Conservation (phyloP, 2,113 vertebrate species). For the Synchiropus splendidus region DNA sequence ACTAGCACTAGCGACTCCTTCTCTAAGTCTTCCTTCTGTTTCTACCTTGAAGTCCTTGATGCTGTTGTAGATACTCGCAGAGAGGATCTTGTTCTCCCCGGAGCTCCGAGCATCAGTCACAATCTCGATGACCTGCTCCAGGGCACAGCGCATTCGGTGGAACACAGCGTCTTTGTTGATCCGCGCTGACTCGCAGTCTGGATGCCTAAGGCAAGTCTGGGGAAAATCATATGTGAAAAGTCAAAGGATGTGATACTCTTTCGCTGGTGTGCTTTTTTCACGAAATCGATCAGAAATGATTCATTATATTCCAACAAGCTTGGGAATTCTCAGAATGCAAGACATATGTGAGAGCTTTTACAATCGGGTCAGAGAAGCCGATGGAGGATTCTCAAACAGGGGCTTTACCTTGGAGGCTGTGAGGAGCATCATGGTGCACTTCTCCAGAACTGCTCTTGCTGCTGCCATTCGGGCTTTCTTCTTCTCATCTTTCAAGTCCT, state of each 20-base stretch:
- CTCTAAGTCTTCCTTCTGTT: not conserved
- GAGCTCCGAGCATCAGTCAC: conserved; percentile 81
- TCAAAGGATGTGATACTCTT: conserved; percentile 12
- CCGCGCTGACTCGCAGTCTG: conserved; percentile 94
- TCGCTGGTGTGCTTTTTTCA: too few relatives aligned
- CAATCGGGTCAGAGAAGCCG: too few relatives aligned
- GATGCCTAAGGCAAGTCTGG: conserved; percentile 95
- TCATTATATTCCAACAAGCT: too few relatives aligned
- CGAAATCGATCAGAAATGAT: too few relatives aligned
- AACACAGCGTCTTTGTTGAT: conserved; percentile 96
- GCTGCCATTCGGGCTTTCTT: conserved; percentile 97
- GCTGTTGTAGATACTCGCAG: conserved; percentile 80
- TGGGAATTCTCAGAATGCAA: too few relatives aligned
- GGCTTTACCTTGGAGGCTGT: conserved; percentile 91
- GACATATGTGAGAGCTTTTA: too few relatives aligned
- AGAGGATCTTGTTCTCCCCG: conserved; percentile 72
- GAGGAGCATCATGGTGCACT: conserved; percentile 99
- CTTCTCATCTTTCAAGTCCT: conserved; percentile 98
- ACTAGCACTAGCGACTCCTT: too few relatives aligned
- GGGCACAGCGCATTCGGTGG: conserved; percentile 86
- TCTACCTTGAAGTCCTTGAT: conserved; percentile 92
- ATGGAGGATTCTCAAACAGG: too few relatives aligned
- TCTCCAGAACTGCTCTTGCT: conserved; percentile 90
- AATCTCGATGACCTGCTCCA: conserved; percentile 95
- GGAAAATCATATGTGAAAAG: conserved; percentile 25